phyloP scores from a whole-genome alignment of 2,113 vertebrate species.

The Paradoxurus hermaphroditus region DNA sequence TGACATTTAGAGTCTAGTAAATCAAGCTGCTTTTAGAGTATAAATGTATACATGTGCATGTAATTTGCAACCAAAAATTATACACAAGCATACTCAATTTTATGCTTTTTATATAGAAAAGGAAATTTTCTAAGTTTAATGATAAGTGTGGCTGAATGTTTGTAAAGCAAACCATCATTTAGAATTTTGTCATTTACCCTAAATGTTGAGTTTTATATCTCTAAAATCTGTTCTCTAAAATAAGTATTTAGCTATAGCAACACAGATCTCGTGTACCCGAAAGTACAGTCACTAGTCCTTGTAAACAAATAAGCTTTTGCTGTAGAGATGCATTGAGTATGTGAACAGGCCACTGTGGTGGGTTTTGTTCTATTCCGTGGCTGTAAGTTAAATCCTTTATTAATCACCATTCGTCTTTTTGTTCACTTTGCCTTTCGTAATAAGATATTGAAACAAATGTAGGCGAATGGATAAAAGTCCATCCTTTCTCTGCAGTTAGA shows the following conservation, averaged over 20 bases:
- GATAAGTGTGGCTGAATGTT: neutral
- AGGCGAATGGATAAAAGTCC: neutral
- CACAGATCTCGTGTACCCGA: neutral
- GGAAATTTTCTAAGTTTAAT: neutral
- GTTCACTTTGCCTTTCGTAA: neutral
- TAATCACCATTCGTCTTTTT: neutral
- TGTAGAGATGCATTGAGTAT: neutral
- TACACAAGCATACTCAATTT: neutral
- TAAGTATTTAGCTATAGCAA: neutral
- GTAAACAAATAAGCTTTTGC: neutral
- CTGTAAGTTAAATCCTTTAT: neutral
- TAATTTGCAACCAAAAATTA: slow-evolving; percentile 10
- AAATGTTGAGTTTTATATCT: neutral
- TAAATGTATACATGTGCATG: neutral
- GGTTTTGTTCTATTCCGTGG: neutral
- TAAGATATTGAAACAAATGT: neutral
- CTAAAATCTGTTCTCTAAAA: neutral
- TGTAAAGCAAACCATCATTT: neutral
- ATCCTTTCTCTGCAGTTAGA: neutral
- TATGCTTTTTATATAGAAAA: neutral
- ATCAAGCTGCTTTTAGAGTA: neutral
- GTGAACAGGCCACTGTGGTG: neutral
- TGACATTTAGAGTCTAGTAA: slow-evolving; percentile 12
- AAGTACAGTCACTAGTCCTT: neutral
- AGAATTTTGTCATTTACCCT: neutral